These are phyloP conservation scores for Corella eumyota DNA, from an alignment of 23 tunicate species.

Conservation along the genomic window DNA sequence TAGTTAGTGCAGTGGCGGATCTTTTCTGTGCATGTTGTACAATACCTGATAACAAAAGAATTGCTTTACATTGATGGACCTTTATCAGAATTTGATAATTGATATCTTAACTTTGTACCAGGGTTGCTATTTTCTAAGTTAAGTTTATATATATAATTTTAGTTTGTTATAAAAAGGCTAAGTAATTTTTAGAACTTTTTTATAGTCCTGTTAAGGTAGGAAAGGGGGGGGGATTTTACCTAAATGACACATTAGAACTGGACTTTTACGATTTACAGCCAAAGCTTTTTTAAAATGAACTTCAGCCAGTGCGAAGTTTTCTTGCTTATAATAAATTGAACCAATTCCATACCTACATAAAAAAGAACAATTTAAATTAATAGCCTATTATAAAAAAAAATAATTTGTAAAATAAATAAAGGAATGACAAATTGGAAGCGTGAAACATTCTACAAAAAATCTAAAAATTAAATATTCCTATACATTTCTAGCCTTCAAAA, in stretches of 20 bases:
- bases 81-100: background rate
- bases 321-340: constrained; percentile 73
- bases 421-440: no score
- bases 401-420: no score
- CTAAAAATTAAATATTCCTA: no score
- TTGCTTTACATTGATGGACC: no score
- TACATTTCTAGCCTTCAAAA: no score
- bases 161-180: background rate
- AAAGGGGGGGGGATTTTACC: constrained; percentile 15
- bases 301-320: constrained; percentile 73
- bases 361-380: no score
- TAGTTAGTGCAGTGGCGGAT: constrained; percentile 56
- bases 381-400: no score
- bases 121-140: background rate
- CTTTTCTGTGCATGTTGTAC: constrained; percentile 75
- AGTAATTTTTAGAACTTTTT: background rate
- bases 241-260: constrained; percentile 75
- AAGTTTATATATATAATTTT: no score
- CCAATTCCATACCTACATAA: constrained; percentile 86
- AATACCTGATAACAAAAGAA: constrained; percentile 32
- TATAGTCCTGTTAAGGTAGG: background rate
- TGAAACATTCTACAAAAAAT: no score
- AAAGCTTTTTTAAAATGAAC: constrained; percentile 60
- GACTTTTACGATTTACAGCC: constrained; percentile 50
- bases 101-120: background rate